Evolutionary conservation across 1,140 invertebrate genomes (phyloP), one percentile per base, ranked within the genome.

Genomic region (Cryptotermes secundus): DNA sequence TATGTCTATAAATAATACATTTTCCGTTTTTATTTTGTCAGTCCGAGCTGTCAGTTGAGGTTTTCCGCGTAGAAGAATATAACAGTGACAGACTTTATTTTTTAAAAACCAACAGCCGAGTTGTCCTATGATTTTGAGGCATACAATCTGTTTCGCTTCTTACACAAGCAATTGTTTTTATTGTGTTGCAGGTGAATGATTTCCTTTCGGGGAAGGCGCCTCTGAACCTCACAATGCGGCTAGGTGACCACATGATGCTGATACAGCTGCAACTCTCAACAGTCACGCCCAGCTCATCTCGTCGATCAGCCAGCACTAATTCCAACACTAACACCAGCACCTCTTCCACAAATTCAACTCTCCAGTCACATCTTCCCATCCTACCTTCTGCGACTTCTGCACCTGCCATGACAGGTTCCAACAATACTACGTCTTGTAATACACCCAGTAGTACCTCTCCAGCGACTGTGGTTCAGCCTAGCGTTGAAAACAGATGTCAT

Each of bases 221-320:
- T 26, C 90, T 99, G 36, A 98, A 98, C 90, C 91, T 99, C 81
- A 98, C 96, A 72, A 98, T 98, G 96, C 93, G 97, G 85, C 91
- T 98, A 24, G 97, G 97, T 35, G 97, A 98, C 89, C 97, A 98
- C 90, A 97, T 98, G 96, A 98, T 98, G 97, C 92, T 98, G 84
- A 98, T 99, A 84, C 97, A 98, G 89, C 91, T 98, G 65, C 97
- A 98, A 89, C 90, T 99, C 83, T 97, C 96, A 80, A 97, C 96
- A 24, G 94, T 97, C 6, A 92, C 92, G 24, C 91, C 89, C n/a
- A 83, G 86, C 49, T 86, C 86, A 22, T 84, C 84, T 26, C 86
- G 85, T 45, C 59, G 84, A 59, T 83, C 83, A 86, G 49, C 83
- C 31, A 65, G 36, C 81, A 42, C 84, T 42, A 84, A 49, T n/a